Evolutionary conservation across 2,113 vertebrate genomes (phyloP), one percentile per base, ranked within the genome.

Genomic region (Gymnorhina tibicen): DNA sequence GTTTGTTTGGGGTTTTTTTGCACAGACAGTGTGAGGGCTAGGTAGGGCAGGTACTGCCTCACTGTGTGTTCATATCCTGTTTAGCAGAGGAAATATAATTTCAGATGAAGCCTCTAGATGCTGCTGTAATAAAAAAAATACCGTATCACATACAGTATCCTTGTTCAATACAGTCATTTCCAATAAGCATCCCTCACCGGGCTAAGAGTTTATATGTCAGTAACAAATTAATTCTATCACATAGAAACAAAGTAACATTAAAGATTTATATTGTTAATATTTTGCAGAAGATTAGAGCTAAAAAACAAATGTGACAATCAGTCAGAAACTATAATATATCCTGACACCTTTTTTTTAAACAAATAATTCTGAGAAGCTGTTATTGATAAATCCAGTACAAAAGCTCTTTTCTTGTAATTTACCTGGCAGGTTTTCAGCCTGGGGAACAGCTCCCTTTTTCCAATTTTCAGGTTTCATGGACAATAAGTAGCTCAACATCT

Each of bases 121-220:
- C 49, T 96, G 94, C 93, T 97, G n/a, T 95, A 95, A 91, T 94
- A 94, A 96, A 79, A 91, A 93, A 85, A 87, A 93, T 59, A 50
- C 15, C 3, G 5, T 42, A 63, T 79, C n/a, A 60, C n/a, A 33
- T 16, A 16, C 28, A 21, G 9, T 27, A 28, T 68, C 17, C 23
- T 56, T 89, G 44, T 59, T 72, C 73, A 60, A 59, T 86, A 64
- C 22, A 67, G 39, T 4, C n/a, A 64, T 93, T 92, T 91, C 35
- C 60, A 85, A n/a, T 56, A 87, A 70, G 62, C 59, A 37, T 62
- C 17, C 23, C 26, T 91, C 83, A 83, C 15, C 24, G 55, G 22
- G n/a, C 39, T 81, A 20, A 77, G 5, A 83, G 30, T 19, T 84
- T 67, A 19, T 53, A 42, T 9, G 6, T 78, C 52, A 91, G 42